These are phyloP conservation scores for Mastomys natalensis DNA, from an alignment of 2,113 vertebrate species.

Conservation along the genomic window DNA sequence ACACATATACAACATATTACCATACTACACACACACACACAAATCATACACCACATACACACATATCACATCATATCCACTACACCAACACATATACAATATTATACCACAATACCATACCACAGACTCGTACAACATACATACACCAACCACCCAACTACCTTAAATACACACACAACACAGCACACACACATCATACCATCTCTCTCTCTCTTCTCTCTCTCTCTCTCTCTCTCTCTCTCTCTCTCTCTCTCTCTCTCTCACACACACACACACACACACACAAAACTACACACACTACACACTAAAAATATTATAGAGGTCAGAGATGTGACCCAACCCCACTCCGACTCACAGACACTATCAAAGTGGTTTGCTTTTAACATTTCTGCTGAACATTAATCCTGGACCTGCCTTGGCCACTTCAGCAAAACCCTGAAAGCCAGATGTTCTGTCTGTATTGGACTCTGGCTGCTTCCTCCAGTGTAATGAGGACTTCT, in stretches of 20 bases:
- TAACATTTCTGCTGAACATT: background rate
- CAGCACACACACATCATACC: background rate
- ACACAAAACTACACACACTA: no score
- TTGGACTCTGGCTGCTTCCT: background rate
- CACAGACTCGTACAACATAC: background rate
- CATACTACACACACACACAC: background rate
- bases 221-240: no score
- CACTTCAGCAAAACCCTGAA: background rate
- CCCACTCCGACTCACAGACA: background rate
- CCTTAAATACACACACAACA: background rate
- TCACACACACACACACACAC: background rate
- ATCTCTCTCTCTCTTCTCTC: no score
- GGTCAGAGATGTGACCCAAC: background rate
- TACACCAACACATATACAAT: background rate
- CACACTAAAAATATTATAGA: no score
- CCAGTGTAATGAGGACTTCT: background rate
- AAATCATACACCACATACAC: background rate
- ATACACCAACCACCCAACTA: background rate
- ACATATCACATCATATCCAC: background rate
- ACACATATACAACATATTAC: no score
- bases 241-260: no score
- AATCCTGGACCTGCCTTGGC: background rate
- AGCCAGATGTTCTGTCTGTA: background rate
- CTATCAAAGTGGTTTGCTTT: background rate
- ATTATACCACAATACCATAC: no score